These are phyloP conservation scores for Parotocinclus haroldoi DNA, from an alignment of 2,797 vertebrate genomes.

Conservation along the genomic window DNA sequence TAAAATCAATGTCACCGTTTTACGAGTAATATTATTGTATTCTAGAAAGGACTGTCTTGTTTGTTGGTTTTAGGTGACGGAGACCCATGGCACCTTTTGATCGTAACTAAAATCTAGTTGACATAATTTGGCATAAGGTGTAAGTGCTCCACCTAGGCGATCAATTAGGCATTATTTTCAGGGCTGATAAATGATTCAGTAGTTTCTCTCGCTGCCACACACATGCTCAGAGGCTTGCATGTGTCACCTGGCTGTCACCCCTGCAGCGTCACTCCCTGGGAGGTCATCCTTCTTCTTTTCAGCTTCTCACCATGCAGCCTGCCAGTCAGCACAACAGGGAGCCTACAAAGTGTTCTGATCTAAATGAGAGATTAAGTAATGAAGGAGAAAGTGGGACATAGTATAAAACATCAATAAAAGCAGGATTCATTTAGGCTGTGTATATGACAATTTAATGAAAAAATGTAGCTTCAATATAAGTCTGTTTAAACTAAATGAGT, in stretches of 20 bases:
- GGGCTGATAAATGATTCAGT: slow-evolving; percentile 36
- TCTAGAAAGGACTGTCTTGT: too few relatives aligned
- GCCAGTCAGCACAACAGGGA: slow-evolving; percentile 47
- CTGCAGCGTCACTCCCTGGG: slow-evolving; percentile 38
- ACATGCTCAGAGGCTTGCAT: slow-evolving; percentile 44
- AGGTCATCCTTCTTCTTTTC: slow-evolving; percentile 47
- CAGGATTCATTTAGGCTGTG: neutral
- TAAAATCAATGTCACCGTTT: too few relatives aligned
- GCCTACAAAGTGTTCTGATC: slow-evolving; percentile 41
- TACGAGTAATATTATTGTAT: too few relatives aligned
- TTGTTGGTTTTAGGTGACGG: too few relatives aligned
- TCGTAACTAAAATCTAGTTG: slow-evolving; percentile 6
- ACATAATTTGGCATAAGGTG: slow-evolving; percentile 24
- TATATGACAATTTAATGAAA: too few relatives aligned
- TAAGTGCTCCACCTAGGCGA: slow-evolving; percentile 37
- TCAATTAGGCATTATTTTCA: slow-evolving; percentile 48
- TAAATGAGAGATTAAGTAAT: slow-evolving; percentile 37
- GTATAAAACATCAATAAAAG: neutral
- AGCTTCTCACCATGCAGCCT: slow-evolving; percentile 38
- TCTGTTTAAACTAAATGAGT: too few relatives aligned
- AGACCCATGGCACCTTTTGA: too few relatives aligned
- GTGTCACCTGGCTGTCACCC: slow-evolving; percentile 50
- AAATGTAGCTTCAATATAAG: too few relatives aligned
- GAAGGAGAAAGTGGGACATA: slow-evolving; percentile 5
- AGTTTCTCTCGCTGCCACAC: slow-evolving; percentile 32